Base-by-base conservation (phyloP, 2,888 invertebrate species). In the Omphaloscelis lunosa region DNA sequence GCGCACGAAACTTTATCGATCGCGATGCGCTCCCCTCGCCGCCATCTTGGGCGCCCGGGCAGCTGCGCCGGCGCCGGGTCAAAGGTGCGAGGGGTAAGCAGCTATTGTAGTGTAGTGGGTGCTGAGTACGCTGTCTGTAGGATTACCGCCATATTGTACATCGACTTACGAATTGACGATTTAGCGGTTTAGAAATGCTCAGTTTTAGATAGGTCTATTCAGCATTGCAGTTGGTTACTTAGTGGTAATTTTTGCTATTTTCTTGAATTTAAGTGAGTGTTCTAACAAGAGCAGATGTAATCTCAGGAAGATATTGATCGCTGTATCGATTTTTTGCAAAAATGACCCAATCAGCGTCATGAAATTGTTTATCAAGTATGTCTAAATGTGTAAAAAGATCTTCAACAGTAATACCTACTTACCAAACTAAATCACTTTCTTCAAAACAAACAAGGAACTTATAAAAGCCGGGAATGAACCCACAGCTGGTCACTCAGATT, bases 11-110 rank as follows among this genome's bases (percentile, higher is more conserved):
- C 85, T 89, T 90, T 95, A 95, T 95, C 95, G 95, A 95, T 95
- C 95, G 93, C 88, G 91, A 90, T 90, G 91, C 79, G 77, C 93
- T 91, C 93, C 95, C 95, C 94, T 93, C 91, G 90, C 90, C 89
- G 92, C 93, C 93, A 95, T 95, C 95, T 95, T 95, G 84, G 90
- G 88, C 86, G 82, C 87, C 75, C 81, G 89, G 90, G 95, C 96
- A 96, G 96, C 96, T 96, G 96, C 96, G 92, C 94, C 81, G 76
- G 93, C 95, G 96, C 95, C 89, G 94, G 95, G 96, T 95, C 95
- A 95, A 95, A 96, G 96, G 96, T 95, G 95, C 88, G 90, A 90
- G 92, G 91, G 92, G 93, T 91, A 93, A 92, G 92, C 90, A 92
- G 92, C 91, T 92, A 91, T 93, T 93, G 92, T 93, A 89, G 88